Conservation (phyloP, 2,888 invertebrate species). For the Amphipyra berbera region DNA sequence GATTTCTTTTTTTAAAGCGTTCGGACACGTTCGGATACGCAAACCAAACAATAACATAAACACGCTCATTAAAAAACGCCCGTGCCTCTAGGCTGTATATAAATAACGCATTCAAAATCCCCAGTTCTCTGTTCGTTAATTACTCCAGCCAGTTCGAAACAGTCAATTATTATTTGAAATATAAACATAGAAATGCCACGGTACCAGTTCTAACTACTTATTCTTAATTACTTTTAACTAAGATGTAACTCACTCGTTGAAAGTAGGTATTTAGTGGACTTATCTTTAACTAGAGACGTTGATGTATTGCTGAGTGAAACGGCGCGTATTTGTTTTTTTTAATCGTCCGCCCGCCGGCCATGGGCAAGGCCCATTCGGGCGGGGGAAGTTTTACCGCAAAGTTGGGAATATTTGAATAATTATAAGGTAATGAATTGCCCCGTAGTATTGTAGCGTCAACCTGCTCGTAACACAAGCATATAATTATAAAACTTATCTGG, state of each 20-base stretch:
- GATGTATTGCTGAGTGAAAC: conserved; percentile 81
- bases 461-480: too few species aligned
- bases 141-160: conserved; percentile 74
- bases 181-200: conserved; percentile 71
- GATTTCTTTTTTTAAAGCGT: conserved; percentile 34
- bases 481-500: too few species aligned
- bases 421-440: not conserved
- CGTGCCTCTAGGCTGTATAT: conserved; percentile 67
- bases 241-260: conserved; percentile 86
- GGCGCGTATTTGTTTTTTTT: conserved; percentile 70
- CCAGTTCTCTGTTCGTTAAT: conserved; percentile 82
- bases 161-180: conserved; percentile 82
- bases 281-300: conserved; percentile 80
- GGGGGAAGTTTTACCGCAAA: conserved; percentile 44
- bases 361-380: conserved; percentile 36
- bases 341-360: conserved; percentile 69
- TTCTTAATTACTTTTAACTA: conserved; percentile 87
- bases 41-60: conserved; percentile 57
- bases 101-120: conserved; percentile 70
- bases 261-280: conserved; percentile 83
- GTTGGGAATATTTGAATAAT: conserved; percentile 40
- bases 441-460: not conserved
- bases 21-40: conserved; percentile 38
- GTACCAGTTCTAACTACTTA: conserved; percentile 79
- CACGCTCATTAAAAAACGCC: conserved; percentile 65